phyloP scores from a whole-genome alignment of 2,797 vertebrate genomes.

The Rachycentron canadum region DNA sequence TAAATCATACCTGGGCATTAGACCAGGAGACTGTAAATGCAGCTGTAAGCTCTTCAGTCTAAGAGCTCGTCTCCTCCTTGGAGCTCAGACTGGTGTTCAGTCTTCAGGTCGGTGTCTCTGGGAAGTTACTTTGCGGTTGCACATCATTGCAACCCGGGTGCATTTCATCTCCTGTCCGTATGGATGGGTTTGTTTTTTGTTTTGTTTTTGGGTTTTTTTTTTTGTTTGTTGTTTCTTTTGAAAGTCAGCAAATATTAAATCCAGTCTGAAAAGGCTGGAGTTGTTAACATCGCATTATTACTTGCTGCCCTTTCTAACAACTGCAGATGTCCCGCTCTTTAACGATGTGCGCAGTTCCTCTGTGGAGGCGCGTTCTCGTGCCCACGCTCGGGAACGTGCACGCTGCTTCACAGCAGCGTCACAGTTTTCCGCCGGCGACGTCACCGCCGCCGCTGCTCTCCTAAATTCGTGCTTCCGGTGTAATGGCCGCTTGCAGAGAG shows the following conservation, averaged over 20 bases:
- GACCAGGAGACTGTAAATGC: neutral
- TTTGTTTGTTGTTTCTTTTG: neutral
- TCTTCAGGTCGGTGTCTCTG: conserved; percentile 8
- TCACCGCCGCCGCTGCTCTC: conserved; percentile 16
- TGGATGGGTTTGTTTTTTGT: conserved; percentile 7
- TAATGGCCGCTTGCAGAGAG: conserved; percentile 80
- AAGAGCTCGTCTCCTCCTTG: neutral
- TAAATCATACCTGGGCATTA: neutral
- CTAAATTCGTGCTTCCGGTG: conserved; percentile 72
- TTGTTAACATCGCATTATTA: neutral
- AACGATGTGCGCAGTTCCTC: neutral
- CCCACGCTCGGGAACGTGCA: conserved; percentile 49
- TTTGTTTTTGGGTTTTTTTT: too few relatives aligned
- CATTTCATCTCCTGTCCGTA: neutral
- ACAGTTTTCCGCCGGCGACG: conserved; percentile 34
- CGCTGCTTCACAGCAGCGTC: conserved; percentile 36
- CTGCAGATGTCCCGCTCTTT: neutral
- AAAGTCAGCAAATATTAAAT: neutral
- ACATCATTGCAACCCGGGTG: neutral
- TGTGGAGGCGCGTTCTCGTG: conserved; percentile 33
- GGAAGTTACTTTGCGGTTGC: neutral
- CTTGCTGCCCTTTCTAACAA: neutral
- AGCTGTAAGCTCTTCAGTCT: neutral
- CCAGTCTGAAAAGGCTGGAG: neutral
- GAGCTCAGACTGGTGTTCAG: conserved; percentile 12